Conservation (phyloP, 2,888 invertebrate species). For the Drosophila gaucha region DNA sequence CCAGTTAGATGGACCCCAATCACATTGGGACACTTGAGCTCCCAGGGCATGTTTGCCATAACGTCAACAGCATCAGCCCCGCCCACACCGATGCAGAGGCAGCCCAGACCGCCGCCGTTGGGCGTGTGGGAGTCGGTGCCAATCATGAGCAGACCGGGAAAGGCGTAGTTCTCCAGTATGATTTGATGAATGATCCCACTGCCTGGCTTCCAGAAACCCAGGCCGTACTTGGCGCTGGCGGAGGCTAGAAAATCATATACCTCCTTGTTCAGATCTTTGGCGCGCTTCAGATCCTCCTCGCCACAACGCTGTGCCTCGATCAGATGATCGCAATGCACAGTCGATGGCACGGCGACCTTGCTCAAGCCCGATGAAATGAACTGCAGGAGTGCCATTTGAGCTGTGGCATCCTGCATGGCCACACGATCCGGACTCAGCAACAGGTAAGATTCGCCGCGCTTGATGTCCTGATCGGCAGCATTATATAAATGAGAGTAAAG, state of each 20-base stretch:
- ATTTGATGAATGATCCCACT: constrained; percentile 99
- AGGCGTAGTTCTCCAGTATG: constrained; percentile 99
- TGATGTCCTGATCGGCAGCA: constrained; percentile 94
- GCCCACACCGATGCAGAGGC: constrained; percentile 99
- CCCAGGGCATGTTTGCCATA: constrained; percentile 99
- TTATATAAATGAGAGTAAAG: constrained; percentile 98
- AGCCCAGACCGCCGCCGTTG: constrained; percentile 98
- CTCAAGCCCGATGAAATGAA: constrained; percentile 99
- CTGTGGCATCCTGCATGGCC: constrained; percentile 99
- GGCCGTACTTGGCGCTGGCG: constrained; percentile 98
- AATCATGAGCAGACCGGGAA: constrained; percentile 98
- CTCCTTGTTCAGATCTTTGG: constrained; percentile 95
- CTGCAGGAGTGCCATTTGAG: constrained; percentile 99
- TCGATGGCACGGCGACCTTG: constrained; percentile 98
- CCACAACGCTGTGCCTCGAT: constrained; percentile 98
- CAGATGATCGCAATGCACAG: constrained; percentile 99
- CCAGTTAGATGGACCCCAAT: constrained; percentile 99
- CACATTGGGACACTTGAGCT: constrained; percentile 99
- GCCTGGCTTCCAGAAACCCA: constrained; percentile 99
- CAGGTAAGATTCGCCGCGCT: constrained; percentile 95
- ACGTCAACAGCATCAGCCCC: constrained; percentile 99
- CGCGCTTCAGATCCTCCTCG: constrained; percentile 94
- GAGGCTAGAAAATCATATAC: constrained; percentile 97
- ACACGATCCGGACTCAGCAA: constrained; percentile 98
- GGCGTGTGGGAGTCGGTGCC: constrained; percentile 99